Percentiles rank a stretch among this genome's conserved stretches.
phyloP scores from a whole-genome alignment of 2,797 vertebrate species.

The Mergus octosetaceus region DNA sequence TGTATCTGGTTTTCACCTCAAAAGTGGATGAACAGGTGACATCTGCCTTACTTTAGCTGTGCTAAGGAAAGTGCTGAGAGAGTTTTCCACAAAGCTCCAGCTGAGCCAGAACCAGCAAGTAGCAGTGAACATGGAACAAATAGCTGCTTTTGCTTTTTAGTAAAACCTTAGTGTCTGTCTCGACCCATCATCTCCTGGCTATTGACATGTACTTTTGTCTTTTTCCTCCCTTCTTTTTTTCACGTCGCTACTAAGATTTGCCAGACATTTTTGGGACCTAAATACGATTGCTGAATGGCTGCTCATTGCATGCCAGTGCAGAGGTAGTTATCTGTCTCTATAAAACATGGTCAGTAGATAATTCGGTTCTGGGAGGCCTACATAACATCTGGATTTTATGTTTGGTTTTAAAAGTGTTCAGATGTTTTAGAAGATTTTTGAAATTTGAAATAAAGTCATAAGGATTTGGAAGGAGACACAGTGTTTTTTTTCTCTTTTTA shows the following conservation, averaged over 20 bases:
- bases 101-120: neutral
- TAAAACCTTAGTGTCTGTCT: neutral
- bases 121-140: neutral
- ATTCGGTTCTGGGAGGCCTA: neutral
- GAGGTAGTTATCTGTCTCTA: neutral
- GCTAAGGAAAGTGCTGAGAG: neutral
- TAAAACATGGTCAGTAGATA: neutral
- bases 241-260: neutral
- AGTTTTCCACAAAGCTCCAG: neutral
- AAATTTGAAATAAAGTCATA: neutral
- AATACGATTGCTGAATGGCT: constrained; percentile 24
- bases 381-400: neutral
- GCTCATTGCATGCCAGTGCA: neutral
- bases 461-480: neutral
- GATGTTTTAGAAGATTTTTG: neutral
- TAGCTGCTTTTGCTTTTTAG: neutral
- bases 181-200: neutral
- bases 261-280: neutral
- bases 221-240: neutral
- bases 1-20: neutral
- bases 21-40: neutral
- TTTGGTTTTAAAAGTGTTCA: neutral
- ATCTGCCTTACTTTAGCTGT: neutral
- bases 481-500: neutral
- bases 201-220: neutral